Percentiles rank a stretch among this genome's conserved stretches.
Evolutionary conservation across 2,797 vertebrate species (phyloP).

Genomic region (Anableps anableps): DNA sequence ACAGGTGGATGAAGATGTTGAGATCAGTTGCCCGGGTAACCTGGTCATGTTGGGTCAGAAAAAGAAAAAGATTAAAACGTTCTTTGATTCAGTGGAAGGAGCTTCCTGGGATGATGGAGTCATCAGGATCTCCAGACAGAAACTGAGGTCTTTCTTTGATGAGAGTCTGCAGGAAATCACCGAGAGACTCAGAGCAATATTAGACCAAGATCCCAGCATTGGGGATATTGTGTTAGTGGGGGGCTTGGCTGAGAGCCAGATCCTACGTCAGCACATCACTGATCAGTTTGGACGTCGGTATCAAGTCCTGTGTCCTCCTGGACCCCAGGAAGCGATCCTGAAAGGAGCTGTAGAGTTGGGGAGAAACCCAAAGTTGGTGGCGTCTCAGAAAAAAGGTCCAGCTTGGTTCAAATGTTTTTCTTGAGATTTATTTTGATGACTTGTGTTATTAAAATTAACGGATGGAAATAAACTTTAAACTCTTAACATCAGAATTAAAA

Average conservation of each 20-base stretch:
- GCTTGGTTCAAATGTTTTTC: neutral
- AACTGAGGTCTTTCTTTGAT: conserved; percentile 5
- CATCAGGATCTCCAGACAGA: rapidly evolving
- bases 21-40: rapidly evolving
- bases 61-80: rapidly evolving
- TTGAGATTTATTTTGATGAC: too few species aligned
- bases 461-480: too few species aligned
- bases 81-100: neutral
- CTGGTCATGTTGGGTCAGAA: rapidly evolving
- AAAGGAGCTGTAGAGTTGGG: conserved; percentile 1
- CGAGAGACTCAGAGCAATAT: neutral
- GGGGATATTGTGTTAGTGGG: conserved; percentile 4
- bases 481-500: too few species aligned
- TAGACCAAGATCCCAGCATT: rapidly evolving
- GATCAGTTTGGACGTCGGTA: neutral
- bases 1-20: rapidly evolving
- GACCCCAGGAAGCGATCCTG: neutral
- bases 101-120: rapidly evolving
- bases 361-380: neutral
- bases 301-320: conserved; percentile 2
- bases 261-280: neutral
- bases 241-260: neutral
- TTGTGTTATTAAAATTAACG: too few species aligned
- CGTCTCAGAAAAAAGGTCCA: neutral
- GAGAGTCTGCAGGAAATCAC: conserved; percentile 9